phyloP scores from a whole-genome alignment of 2,797 vertebrate genomes.

The Rhinichthys osculus region DNA sequence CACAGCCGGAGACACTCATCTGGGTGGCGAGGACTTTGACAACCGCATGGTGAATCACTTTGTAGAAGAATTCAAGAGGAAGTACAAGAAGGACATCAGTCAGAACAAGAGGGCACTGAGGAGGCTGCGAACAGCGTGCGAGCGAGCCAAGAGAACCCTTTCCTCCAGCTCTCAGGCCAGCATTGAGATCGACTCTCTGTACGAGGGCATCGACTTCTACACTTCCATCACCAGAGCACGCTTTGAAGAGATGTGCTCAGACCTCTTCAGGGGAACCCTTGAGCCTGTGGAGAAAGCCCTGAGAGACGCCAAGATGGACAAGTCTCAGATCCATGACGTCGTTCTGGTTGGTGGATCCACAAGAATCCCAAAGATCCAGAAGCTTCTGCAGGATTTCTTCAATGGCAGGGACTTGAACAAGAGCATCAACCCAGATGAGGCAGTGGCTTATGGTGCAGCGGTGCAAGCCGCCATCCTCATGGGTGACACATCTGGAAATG shows the following conservation, averaged over 20 bases:
- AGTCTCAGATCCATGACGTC: neutral
- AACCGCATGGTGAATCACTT: conserved; percentile 57
- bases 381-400: conserved; percentile 58
- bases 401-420: conserved; percentile 52
- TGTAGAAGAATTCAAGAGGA: conserved; percentile 66
- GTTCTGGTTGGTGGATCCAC: neutral
- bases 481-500: conserved; percentile 49
- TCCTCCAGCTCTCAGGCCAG: conserved; percentile 65
- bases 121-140: conserved; percentile 61
- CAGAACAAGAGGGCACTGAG: conserved; percentile 62
- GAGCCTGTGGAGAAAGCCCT: conserved; percentile 50
- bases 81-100: conserved; percentile 65
- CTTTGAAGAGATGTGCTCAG: conserved; percentile 64
- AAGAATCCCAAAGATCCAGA: conserved; percentile 68
- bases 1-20: conserved; percentile 11
- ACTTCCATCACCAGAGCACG: conserved; percentile 66
- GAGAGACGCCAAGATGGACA: conserved; percentile 15
- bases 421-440: conserved; percentile 62
- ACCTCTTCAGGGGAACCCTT: conserved; percentile 65
- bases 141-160: conserved; percentile 67
- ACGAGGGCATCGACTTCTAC: conserved; percentile 63
- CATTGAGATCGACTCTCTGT: conserved; percentile 6
- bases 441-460: conserved; percentile 69
- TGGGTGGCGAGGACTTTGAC: conserved; percentile 53
- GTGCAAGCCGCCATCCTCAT: conserved; percentile 35